phyloP scores from a whole-genome alignment of 2,113 vertebrate species.

The Trichechus manatus region DNA sequence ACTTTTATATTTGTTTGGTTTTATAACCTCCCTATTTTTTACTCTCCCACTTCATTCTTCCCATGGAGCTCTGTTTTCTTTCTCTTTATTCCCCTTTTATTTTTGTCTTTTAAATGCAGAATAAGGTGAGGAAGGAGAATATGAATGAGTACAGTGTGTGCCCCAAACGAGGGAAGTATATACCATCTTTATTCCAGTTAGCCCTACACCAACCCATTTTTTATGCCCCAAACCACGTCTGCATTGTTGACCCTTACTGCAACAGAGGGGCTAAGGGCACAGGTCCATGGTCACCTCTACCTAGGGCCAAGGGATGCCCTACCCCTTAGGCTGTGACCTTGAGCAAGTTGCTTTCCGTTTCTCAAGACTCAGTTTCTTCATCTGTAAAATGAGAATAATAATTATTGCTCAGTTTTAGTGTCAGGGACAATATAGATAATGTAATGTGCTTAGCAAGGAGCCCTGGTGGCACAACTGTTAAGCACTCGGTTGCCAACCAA shows the following conservation, averaged over 20 bases:
- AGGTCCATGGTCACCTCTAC: not conserved
- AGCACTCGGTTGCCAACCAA: not conserved
- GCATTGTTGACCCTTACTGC: not conserved
- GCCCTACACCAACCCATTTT: not conserved
- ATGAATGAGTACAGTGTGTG: not conserved
- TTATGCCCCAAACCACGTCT: not conserved
- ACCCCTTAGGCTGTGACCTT: not conserved
- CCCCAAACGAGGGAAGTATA: not conserved
- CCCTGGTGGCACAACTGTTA: not conserved
- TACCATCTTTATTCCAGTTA: not conserved
- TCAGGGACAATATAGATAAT: not conserved
- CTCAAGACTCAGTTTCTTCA: not conserved
- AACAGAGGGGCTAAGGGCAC: not conserved
- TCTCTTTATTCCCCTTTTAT: not conserved
- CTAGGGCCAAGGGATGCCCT: not conserved
- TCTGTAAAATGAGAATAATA: not conserved
- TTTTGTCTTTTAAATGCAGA: conserved; percentile 19
- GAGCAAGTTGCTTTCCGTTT: not conserved
- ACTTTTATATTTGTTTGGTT: not conserved
- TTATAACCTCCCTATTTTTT: not conserved
- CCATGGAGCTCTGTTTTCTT: conserved; percentile 36
- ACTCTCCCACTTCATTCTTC: conserved; percentile 8
- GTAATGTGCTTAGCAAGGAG: not conserved
- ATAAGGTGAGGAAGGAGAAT: not conserved
- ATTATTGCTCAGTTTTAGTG: not conserved